Conservation (phyloP, 2,797 vertebrate genomes). For the Anableps anableps region DNA sequence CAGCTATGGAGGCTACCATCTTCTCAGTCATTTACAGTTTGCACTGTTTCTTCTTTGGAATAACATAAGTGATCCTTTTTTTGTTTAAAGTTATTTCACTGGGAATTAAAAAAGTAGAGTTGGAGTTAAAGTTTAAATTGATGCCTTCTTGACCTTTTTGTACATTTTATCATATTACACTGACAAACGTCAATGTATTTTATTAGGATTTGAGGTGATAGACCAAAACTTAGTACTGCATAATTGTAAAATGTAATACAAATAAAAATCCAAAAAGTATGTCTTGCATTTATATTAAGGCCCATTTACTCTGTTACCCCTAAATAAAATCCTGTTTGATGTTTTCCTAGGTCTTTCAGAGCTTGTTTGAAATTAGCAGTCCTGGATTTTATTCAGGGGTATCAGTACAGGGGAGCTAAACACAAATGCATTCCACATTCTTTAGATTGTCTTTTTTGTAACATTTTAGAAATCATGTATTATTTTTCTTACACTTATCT, state of each 20-base stretch:
- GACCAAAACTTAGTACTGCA: neutral
- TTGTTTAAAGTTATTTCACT: constrained; percentile 39
- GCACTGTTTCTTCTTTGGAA: constrained; percentile 42
- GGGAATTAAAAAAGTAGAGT: constrained; percentile 30
- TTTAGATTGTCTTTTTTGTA: neutral
- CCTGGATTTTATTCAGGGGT: neutral
- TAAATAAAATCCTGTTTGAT: neutral
- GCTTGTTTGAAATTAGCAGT: neutral
- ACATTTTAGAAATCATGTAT: neutral
- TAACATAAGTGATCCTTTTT: constrained; percentile 29
- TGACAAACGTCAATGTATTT: neutral
- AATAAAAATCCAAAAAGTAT: too few species aligned
- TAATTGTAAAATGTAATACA: too few species aligned
- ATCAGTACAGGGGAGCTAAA: neutral
- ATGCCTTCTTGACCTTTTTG: neutral
- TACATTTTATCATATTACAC: neutral
- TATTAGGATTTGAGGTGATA: neutral
- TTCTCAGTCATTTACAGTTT: constrained; percentile 26
- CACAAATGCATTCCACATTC: neutral
- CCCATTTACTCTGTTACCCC: too few species aligned
- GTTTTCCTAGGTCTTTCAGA: neutral
- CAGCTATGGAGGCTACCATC: constrained; percentile 37
- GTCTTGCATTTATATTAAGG: too few species aligned
- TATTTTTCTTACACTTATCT: too few species aligned
- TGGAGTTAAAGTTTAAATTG: neutral